These are phyloP conservation scores for Nephrocerus scutellatus DNA, from an alignment of 2,888 invertebrate species.

Conservation along the genomic window DNA sequence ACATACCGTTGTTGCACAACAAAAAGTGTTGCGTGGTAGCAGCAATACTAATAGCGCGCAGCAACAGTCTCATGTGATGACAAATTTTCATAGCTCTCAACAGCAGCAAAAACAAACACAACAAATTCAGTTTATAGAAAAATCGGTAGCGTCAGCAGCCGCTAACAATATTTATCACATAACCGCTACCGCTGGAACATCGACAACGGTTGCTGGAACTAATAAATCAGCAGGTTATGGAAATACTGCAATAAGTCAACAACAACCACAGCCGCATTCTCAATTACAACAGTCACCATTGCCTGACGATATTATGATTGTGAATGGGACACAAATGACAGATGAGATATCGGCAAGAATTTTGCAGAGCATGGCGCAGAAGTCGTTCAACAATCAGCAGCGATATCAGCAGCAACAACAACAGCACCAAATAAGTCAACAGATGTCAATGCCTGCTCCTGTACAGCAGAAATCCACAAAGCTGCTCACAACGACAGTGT, in stretches of 20 bases:
- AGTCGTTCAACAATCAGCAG: constrained; percentile 38
- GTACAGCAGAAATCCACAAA: constrained; percentile 1
- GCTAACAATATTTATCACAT: constrained; percentile 24
- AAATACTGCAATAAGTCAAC: too few relatives aligned
- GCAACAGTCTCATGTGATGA: constrained; percentile 17
- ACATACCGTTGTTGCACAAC: constrained; percentile 19
- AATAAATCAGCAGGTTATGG: constrained; percentile 22
- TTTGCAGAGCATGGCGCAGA: constrained; percentile 47
- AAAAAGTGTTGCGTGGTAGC: constrained; percentile 14
- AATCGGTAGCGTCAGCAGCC: constrained; percentile 4
- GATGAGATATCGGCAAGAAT: constrained; percentile 46
- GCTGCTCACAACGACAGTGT: neutral
- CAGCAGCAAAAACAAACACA: too few relatives aligned
- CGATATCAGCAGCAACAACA: constrained; percentile 32
- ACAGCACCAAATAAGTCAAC: constrained; percentile 15
- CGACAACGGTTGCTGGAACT: constrained; percentile 18
- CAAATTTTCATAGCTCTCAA: too few relatives aligned
- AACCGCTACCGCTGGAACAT: constrained; percentile 17
- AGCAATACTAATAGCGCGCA: constrained; percentile 14
- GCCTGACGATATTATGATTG: constrained; percentile 46
- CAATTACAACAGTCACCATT: constrained; percentile 23
- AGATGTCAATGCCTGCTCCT: constrained; percentile 3
- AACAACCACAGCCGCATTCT: constrained; percentile 13
- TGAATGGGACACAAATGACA: constrained; percentile 47
- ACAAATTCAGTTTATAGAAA: constrained; percentile 20